Evolutionary conservation across 2,888 invertebrate genomes (phyloP), one percentile per base, ranked within the genome.

Genomic region (Lottia scabra): DNA sequence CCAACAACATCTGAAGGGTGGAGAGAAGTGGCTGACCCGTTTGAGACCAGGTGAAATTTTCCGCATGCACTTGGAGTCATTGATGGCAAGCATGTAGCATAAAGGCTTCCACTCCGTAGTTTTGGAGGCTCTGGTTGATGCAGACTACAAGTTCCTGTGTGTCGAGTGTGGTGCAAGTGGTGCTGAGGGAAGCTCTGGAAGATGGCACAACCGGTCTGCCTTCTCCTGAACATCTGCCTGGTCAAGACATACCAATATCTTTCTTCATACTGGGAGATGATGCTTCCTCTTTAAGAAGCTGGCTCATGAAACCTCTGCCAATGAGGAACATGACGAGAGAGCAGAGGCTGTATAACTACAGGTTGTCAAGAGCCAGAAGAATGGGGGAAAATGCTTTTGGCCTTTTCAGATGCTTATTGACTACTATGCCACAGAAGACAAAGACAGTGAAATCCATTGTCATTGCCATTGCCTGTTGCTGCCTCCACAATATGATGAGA

Each of bases 21-120:
- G n/a, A n/a, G n/a, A n/a, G n/a, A n/a, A n/a, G n/a, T n/a, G n/a
- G n/a, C n/a, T n/a, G n/a, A n/a, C n/a, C n/a, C n/a, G n/a, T n/a
- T n/a, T n/a, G n/a, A n/a, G n/a, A n/a, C n/a, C n/a, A n/a, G n/a
- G n/a, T n/a, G n/a, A n/a, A n/a, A n/a, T n/a, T n/a, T n/a, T n/a
- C n/a, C n/a, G n/a, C n/a, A n/a, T n/a, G n/a, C n/a, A n/a, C n/a
- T n/a, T n/a, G n/a, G n/a, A n/a, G n/a, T 72, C 71, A 66, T 71
- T 71, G 76, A 71, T 69, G 74, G 74, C 56, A 74, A 70, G 46
- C 69, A 72, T 46, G 63, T n/a, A n/a, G n/a, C n/a, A n/a, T n/a
- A n/a, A n/a, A n/a, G n/a, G n/a, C n/a, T n/a, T n/a, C n/a, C n/a
- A n/a, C n/a, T n/a, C n/a, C n/a, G 30, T 30, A 30, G 30, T 30